Conservation (phyloP, 2,113 vertebrate species). For the Gila orcuttii region DNA sequence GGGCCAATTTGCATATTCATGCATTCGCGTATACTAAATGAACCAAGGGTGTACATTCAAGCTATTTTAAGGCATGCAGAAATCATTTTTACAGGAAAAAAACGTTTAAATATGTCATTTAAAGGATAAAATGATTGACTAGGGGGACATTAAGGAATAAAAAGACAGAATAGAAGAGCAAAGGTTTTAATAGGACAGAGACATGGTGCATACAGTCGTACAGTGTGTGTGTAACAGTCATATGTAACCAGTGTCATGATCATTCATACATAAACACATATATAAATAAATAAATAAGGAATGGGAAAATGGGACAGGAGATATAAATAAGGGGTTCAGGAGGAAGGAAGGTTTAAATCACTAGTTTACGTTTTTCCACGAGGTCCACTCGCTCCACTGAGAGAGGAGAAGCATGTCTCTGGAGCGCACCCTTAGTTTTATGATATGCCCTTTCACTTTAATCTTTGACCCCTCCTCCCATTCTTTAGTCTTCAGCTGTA, state of each 20-base stretch:
- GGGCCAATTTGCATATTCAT: too few relatives aligned
- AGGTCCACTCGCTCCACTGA: slow-evolving; percentile 75
- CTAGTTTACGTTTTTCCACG: slow-evolving; percentile 74
- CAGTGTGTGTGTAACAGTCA: background rate
- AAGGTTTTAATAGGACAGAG: slow-evolving; percentile 46
- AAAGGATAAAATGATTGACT: too few relatives aligned
- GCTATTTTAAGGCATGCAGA: too few relatives aligned
- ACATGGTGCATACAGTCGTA: background rate
- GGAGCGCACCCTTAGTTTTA: slow-evolving; percentile 70
- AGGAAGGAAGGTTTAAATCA: slow-evolving; percentile 53
- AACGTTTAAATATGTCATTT: too few relatives aligned
- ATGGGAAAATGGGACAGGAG: slow-evolving; percentile 21
- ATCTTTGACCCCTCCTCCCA: slow-evolving; percentile 14
- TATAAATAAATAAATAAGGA: slow-evolving; percentile 55
- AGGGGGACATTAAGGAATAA: background rate
- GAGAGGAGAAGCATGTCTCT: slow-evolving; percentile 71
- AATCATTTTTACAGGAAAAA: too few relatives aligned
- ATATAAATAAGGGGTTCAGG: slow-evolving; percentile 26
- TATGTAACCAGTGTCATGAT: background rate
- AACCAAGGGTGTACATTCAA: too few relatives aligned
- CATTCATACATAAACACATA: slow-evolving; percentile 1
- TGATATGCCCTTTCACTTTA: slow-evolving; percentile 61
- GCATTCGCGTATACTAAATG: too few relatives aligned
- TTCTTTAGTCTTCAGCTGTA: slow-evolving; percentile 48
- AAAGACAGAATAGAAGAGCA: slow-evolving; percentile 21